A percentile compares a stretch with the other conserved stretches of the same genome.
phyloP scores from a whole-genome alignment of 92 coral and sea anemone species.

The Heliopora coerulea region DNA sequence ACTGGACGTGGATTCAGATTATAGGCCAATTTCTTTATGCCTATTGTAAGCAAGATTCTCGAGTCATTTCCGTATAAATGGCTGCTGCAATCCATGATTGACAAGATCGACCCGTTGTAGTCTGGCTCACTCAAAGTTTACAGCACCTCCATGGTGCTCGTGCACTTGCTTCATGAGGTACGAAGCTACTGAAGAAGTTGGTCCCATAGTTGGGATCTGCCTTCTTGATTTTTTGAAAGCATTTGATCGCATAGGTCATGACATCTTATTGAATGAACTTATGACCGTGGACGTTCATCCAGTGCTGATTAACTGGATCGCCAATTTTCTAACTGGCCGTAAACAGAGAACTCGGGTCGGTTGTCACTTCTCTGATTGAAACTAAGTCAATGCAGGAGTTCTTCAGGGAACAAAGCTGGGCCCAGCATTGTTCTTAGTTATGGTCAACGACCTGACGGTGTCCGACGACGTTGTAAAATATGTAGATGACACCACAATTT shows the following conservation, averaged over 20 bases:
- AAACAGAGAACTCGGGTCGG: neutral
- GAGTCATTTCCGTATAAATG: conserved; percentile 31
- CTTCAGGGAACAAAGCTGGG: neutral
- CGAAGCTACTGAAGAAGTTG: conserved; percentile 6
- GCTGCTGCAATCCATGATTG: conserved; percentile 8
- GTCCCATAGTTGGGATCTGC: conserved; percentile 1
- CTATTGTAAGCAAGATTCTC: conserved; percentile 19
- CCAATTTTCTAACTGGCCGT: neutral
- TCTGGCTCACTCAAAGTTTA: conserved; percentile 15
- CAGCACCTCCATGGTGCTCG: conserved; percentile 7
- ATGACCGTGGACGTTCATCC: neutral
- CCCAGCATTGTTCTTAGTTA: no score
- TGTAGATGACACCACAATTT: conserved; percentile 21
- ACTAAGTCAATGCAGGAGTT: conserved; percentile 5
- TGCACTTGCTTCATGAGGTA: conserved; percentile 19
- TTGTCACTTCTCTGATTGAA: neutral
- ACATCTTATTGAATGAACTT: neutral
- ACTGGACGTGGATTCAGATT: conserved; percentile 5
- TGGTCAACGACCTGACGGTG: neutral
- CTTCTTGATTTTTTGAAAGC: conserved; percentile 26
- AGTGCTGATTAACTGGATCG: conserved; percentile 10
- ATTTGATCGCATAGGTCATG: conserved; percentile 8
- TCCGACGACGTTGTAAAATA: neutral
- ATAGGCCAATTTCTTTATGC: conserved; percentile 14
- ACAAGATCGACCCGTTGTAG: conserved; percentile 10